Evolutionary conservation across 2,888 invertebrate genomes (phyloP), one percentile per base, ranked within the genome.

Genomic region (Yponomeuta evonymella): DNA sequence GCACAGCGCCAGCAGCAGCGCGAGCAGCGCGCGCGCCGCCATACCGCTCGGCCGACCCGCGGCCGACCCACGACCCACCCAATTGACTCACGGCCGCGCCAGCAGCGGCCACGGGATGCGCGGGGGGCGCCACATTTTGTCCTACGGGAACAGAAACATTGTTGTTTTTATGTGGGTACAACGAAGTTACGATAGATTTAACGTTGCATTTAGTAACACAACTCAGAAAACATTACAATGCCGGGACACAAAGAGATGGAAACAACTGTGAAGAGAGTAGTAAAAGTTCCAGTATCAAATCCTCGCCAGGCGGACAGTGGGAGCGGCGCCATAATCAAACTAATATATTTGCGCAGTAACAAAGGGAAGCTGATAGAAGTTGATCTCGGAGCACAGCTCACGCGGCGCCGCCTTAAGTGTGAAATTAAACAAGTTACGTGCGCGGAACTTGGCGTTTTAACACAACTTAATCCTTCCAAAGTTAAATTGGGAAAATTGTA

Each of bases 1-100:
- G 79, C 88, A 71, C 48, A 70, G 87, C 71, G 90, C 85, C 73
- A 89, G 77, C 73, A 90, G 83, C 74, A 89, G 83, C 62, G 89
- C 81, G 70, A 87, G 87, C 73, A 87, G 70, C 69, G 70, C 86
- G 79, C 80, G 84, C 71, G 82, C 81, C 82, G 88, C 83, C 90
- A 90, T 90, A 76, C 79, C 78, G 78, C 76, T 75, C 75, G 69
- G 3, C 15, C 75, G 72, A 67, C 23, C 76, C 81, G 69, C 12
- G 51, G 15, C 15, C 51, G 15, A 58, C 51, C 4, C 51, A 58
- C 51, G 51, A 1, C 51, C 51, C 15, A 58, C 51, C 15, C 51
- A 58, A 58, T 3, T 3, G 15, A 58, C 51, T 72, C 77, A 73
- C 75, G 74, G 74, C 75, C 75, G 72, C 77, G 72, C 75, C 75